Percentiles rank a stretch among this genome's conserved stretches.
Evolutionary conservation across 2,888 invertebrate genomes (phyloP).

Genomic region (Allygus modestus): DNA sequence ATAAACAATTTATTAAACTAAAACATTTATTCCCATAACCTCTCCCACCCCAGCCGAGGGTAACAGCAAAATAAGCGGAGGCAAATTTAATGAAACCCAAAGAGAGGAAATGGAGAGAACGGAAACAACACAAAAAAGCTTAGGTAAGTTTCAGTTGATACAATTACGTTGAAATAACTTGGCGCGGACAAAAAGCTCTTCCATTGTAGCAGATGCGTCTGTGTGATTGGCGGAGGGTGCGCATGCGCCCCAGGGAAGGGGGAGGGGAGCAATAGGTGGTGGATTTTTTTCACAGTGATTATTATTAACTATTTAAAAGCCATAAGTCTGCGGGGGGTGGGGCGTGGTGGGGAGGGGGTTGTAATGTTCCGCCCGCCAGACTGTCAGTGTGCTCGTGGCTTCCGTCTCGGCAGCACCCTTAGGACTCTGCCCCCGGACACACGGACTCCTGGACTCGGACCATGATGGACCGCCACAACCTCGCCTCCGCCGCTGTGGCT

Average conservation of each 20-base stretch:
- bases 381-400: slow-evolving; percentile 21
- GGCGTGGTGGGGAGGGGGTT: slow-evolving; percentile 26
- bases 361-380: background rate
- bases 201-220: slow-evolving; percentile 41
- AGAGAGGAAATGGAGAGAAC: slow-evolving; percentile 19
- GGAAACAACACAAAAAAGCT: slow-evolving; percentile 54
- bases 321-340: slow-evolving; percentile 39
- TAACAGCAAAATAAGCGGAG: slow-evolving; percentile 23
- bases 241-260: slow-evolving; percentile 8
- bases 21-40: background rate
- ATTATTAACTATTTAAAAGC: slow-evolving; percentile 64
- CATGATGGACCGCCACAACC: slow-evolving; percentile 61
- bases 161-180: slow-evolving; percentile 56
- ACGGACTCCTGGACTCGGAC: too few relatives aligned
- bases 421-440: too few relatives aligned
- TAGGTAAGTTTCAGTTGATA: slow-evolving; percentile 47
- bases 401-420: background rate
- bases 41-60: background rate
- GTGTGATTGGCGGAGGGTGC: slow-evolving; percentile 40
- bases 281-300: slow-evolving; percentile 60
- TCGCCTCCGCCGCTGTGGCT: slow-evolving; percentile 65
- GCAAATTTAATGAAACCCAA: slow-evolving; percentile 42
- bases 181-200: slow-evolving; percentile 41
- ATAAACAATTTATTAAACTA: too few relatives aligned
- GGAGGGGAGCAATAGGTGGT: slow-evolving; percentile 49